phyloP scores from a whole-genome alignment of 1,140 invertebrate genomes.

The Achatina immaculata region DNA sequence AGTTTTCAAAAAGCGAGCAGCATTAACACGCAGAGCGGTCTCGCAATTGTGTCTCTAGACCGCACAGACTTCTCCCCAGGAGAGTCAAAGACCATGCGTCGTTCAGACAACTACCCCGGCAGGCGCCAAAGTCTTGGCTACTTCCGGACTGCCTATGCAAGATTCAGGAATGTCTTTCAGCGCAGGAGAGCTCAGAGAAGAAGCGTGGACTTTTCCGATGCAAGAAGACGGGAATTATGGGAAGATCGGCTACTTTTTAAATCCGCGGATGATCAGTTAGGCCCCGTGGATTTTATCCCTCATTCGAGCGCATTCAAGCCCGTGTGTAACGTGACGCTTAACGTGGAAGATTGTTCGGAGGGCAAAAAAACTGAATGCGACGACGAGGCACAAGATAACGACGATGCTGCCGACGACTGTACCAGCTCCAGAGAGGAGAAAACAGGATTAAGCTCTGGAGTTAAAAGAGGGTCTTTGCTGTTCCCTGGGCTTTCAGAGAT shows the following conservation, averaged over 20 bases:
- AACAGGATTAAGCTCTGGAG: not conserved
- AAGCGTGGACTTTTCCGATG: not conserved
- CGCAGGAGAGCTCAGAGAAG: conserved; percentile 6
- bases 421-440: not conserved
- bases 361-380: not conserved
- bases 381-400: not conserved
- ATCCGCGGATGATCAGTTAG: not conserved
- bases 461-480: conserved; percentile 10
- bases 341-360: not conserved
- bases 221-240: not conserved
- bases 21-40: not conserved
- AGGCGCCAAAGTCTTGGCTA: conserved; percentile 17
- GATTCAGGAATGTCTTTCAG: conserved; percentile 9
- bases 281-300: not conserved
- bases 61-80: conserved; percentile 18
- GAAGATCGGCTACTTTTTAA: not conserved
- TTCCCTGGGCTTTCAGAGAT: not conserved
- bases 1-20: conserved; percentile 9
- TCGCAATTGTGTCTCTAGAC: not conserved
- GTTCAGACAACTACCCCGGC: not conserved
- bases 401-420: not conserved
- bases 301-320: not conserved
- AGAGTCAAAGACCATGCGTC: not conserved
- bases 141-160: conserved; percentile 15
- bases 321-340: not conserved